phyloP scores from a whole-genome alignment of 2,113 vertebrate genomes.

The Epinephelus fuscoguttatus region DNA sequence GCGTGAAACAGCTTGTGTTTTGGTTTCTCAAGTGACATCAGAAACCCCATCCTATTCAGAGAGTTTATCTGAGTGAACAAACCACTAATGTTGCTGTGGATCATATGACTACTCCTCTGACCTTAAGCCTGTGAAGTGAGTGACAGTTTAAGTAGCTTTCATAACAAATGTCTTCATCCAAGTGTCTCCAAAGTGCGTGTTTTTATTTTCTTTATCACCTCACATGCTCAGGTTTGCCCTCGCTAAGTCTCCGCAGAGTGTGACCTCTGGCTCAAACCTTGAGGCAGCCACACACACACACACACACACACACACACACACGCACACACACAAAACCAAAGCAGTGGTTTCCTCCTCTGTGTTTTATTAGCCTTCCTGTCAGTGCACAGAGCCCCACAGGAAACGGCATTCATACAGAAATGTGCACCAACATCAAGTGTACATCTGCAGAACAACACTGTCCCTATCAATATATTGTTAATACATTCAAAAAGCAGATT shows the following conservation, averaged over 20 bases:
- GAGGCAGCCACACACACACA: not conserved
- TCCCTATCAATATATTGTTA: not conserved
- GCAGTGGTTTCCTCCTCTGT: constrained; percentile 78
- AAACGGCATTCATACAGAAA: constrained; percentile 73
- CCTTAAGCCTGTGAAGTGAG: not conserved
- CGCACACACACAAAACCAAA: constrained; percentile 58
- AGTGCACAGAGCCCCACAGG: constrained; percentile 77
- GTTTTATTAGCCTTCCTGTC: constrained; percentile 84
- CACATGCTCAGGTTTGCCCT: constrained; percentile 46
- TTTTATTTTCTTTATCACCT: constrained; percentile 47
- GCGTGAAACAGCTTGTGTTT: not conserved
- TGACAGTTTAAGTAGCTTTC: constrained; percentile 8
- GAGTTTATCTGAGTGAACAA: not conserved
- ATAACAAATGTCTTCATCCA: not conserved
- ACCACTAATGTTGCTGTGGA: not conserved
- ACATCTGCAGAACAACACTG: constrained; percentile 5
- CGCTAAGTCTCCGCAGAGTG: constrained; percentile 32
- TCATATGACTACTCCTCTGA: constrained; percentile 12
- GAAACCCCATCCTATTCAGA: not conserved
- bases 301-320: constrained; percentile 9
- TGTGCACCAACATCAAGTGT: constrained; percentile 35
- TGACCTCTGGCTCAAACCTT: constrained; percentile 54
- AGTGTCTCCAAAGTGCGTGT: not conserved
- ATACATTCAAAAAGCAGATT: not conserved
- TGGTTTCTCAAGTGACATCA: not conserved